phyloP scores from a whole-genome alignment of 2,888 invertebrate species.

The Pilophorus perplexus region DNA sequence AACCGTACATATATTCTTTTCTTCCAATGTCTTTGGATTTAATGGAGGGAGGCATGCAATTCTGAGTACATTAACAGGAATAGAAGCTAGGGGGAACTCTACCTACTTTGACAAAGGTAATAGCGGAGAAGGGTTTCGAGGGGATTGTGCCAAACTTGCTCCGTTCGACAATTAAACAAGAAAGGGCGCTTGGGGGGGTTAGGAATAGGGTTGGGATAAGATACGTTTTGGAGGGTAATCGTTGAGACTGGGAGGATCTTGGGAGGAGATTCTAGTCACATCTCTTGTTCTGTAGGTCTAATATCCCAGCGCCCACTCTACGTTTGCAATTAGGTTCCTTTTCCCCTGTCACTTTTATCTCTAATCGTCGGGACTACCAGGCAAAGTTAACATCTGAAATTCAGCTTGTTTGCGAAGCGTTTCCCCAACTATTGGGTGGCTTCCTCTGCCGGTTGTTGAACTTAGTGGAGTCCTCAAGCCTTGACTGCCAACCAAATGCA shows the following conservation, averaged over 20 bases:
- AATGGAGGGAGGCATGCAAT: conserved; percentile 16
- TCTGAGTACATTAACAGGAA: conserved; percentile 33
- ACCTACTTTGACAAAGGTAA: conserved; percentile 26
- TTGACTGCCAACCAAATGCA: too few relatives aligned
- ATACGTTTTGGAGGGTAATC: conserved; percentile 27
- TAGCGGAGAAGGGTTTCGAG: conserved; percentile 13
- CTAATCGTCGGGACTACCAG: conserved; percentile 23
- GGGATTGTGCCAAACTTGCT: conserved; percentile 36
- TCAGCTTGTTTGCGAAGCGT: conserved; percentile 5
- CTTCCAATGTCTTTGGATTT: not conserved
- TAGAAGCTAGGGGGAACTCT: conserved; percentile 11
- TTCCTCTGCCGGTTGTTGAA: too few relatives aligned
- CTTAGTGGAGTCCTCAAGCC: too few relatives aligned
- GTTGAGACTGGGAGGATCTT: conserved; percentile 1
- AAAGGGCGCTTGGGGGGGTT: conserved; percentile 3
- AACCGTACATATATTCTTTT: conserved; percentile 10
- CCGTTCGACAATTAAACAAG: conserved; percentile 33
- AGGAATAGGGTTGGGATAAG: conserved; percentile 8
- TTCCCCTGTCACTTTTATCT: conserved; percentile 39
- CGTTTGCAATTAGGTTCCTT: conserved; percentile 35
- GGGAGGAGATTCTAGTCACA: conserved; percentile 35
- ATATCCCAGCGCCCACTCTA: conserved; percentile 30
- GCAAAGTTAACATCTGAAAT: conserved; percentile 26
- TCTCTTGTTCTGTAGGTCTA: conserved; percentile 36
- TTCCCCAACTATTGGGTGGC: too few relatives aligned